Conservation (phyloP, 2,113 vertebrate genomes). For the Lamprotornis superbus region DNA sequence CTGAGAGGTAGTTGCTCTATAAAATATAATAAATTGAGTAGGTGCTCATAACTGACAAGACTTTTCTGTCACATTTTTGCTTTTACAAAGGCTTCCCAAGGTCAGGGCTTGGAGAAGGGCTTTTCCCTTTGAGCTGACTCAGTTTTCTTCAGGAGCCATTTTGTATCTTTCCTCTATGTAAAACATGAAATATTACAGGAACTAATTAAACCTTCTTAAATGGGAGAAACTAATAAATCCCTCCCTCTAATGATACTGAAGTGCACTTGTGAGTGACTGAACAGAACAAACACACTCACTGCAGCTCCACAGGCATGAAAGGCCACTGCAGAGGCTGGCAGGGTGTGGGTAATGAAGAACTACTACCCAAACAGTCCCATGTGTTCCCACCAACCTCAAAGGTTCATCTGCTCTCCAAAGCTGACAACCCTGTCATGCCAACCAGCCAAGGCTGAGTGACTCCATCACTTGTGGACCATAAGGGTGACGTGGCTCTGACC, state of each 20-base stretch:
- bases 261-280: not conserved
- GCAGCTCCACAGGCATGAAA: not conserved
- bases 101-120: not conserved
- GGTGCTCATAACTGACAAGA: not conserved
- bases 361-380: not conserved
- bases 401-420: not conserved
- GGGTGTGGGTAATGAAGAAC: not conserved
- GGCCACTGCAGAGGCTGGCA: not conserved
- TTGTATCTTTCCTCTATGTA: not conserved
- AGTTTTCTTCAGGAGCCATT: not conserved
- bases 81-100: not conserved
- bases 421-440: not conserved
- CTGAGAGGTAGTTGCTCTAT: accelerated
- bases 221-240: not conserved
- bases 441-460: not conserved
- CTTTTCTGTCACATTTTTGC: not conserved
- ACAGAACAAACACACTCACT: not conserved
- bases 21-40: not conserved
- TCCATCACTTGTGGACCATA: accelerated
- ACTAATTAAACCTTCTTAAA: constrained; percentile 7
- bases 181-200: not conserved
- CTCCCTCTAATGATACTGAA: not conserved
- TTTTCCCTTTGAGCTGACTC: not conserved
- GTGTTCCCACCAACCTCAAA: not conserved
- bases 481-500: not conserved